Evolutionary conservation across 2,113 vertebrate species (phyloP).

Genomic region (Orientallactaga bullata): DNA sequence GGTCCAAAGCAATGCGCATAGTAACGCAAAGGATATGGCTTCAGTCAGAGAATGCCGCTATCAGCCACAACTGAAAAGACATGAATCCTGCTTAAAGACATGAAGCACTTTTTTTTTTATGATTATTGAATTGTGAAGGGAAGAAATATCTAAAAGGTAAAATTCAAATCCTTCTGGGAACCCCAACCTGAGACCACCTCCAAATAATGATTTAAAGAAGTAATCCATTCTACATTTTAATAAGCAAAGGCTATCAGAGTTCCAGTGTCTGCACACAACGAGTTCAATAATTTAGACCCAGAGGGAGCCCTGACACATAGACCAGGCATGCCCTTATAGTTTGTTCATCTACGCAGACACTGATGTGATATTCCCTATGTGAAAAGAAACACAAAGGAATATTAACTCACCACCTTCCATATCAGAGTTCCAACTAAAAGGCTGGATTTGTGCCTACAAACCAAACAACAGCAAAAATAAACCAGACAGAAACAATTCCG

Average conservation of each 20-base stretch:
- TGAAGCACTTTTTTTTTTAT: slow-evolving; percentile 50
- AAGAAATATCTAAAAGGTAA: slow-evolving; percentile 63
- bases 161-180: slow-evolving; percentile 17
- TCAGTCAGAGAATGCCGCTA: slow-evolving; percentile 64
- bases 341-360: not conserved
- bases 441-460: not conserved
- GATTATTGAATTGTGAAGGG: slow-evolving; percentile 24
- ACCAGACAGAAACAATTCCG: not conserved
- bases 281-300: not conserved
- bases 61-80: slow-evolving; percentile 78
- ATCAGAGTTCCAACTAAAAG: not conserved
- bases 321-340: not conserved
- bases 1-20: slow-evolving; percentile 65
- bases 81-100: slow-evolving; percentile 51
- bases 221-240: slow-evolving; percentile 36
- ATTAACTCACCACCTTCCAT: not conserved
- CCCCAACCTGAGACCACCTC: not conserved
- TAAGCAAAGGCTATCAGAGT: slow-evolving; percentile 11
- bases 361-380: not conserved
- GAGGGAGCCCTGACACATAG: not conserved
- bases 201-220: not conserved
- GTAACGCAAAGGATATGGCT: slow-evolving; percentile 62
- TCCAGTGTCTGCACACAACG: not conserved
- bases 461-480: not conserved
- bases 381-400: not conserved